Evolutionary conservation across 2,113 vertebrate genomes (phyloP).

Genomic region (Blennius ocellaris): DNA sequence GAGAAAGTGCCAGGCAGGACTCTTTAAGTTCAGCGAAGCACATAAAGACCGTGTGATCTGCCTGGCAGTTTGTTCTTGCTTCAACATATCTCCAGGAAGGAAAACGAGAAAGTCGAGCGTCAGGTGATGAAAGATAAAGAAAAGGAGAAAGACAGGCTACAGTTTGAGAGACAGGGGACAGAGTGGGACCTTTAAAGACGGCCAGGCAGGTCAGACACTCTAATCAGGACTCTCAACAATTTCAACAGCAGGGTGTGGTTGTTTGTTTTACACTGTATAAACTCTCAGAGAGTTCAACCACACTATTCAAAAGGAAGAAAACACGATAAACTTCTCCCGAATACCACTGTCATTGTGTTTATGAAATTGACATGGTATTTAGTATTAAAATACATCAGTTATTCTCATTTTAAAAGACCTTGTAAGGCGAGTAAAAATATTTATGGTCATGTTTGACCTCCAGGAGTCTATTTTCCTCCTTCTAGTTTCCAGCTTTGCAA

Average conservation of each 20-base stretch:
- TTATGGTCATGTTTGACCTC: no score
- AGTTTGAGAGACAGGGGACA: constrained; percentile 17
- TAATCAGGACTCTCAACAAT: neutral
- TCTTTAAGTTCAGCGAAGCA: neutral
- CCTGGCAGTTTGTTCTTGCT: no score
- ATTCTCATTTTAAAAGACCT: no score
- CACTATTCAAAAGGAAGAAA: neutral
- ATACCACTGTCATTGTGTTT: no score
- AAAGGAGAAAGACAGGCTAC: neutral
- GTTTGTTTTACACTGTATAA: neutral
- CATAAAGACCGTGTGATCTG: no score
- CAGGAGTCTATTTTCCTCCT: no score
- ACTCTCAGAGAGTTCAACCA: neutral
- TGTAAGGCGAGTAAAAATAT: no score
- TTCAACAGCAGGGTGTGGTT: neutral
- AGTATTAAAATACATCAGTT: no score
- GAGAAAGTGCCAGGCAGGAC: neutral
- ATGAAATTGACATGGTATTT: no score
- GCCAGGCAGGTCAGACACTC: constrained; percentile 31
- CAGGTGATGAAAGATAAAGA: constrained; percentile 18
- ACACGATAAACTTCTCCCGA: neutral
- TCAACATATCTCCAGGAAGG: constrained; percentile 19
- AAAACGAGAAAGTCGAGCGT: neutral
- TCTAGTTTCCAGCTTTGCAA: no score
- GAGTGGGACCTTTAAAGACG: constrained; percentile 44